A percentile compares a stretch with the other conserved stretches of the same genome.
Evolutionary conservation across 2,888 invertebrate genomes (phyloP).

Genomic region (Noctua janthe): DNA sequence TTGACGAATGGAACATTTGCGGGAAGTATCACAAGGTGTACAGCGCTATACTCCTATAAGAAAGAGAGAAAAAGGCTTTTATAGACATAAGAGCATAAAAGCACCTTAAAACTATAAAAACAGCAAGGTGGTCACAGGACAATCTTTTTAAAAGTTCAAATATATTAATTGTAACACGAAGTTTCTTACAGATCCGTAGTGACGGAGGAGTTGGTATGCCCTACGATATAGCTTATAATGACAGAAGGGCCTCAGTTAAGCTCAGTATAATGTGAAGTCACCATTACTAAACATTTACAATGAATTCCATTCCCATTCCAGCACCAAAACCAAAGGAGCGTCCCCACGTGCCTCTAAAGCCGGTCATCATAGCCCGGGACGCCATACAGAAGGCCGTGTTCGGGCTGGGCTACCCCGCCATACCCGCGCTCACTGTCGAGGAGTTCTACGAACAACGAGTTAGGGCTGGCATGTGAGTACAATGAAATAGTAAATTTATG

Average conservation of each 20-base stretch:
- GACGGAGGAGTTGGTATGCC: background rate
- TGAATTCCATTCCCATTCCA: slow-evolving; percentile 60
- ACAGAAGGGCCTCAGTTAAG: background rate
- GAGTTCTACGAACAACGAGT: slow-evolving; percentile 98
- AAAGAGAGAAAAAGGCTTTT: background rate
- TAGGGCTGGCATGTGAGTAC: slow-evolving; percentile 92
- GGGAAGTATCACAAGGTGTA: too few species aligned
- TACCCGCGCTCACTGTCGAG: slow-evolving; percentile 97
- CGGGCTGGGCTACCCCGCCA: slow-evolving; percentile 98
- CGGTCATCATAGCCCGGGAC: slow-evolving; percentile 97
- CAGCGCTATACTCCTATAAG: background rate
- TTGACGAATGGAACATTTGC: background rate
- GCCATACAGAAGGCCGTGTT: slow-evolving; percentile 97
- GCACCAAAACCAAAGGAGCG: slow-evolving; percentile 77
- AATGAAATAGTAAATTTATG: background rate
- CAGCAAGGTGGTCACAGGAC: background rate
- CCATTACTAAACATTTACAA: background rate
- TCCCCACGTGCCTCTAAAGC: slow-evolving; percentile 91
- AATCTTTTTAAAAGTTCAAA: background rate
- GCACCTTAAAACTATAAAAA: background rate
- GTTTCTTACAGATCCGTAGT: background rate
- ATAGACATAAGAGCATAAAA: background rate
- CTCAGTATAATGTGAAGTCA: background rate
- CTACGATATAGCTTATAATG: background rate
- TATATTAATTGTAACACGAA: background rate